Conservation (phyloP, 1,140 invertebrate genomes). For the Lineus longissimus region DNA sequence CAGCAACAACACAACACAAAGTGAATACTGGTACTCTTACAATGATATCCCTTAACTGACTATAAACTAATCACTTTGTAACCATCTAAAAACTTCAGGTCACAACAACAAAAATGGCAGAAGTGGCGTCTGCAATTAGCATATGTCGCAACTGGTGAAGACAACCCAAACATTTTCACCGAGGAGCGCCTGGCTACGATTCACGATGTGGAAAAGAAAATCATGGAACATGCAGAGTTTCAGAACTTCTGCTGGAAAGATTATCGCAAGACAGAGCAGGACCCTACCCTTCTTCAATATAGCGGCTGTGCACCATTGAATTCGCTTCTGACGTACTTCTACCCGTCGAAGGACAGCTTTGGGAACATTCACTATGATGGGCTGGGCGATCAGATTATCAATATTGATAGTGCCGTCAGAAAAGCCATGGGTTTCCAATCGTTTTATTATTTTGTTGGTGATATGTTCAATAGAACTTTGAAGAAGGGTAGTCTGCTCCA, state of each 20-base stretch:
- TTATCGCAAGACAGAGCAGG: constrained; percentile 9
- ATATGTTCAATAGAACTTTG: constrained; percentile 36
- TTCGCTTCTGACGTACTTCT: constrained; percentile 44
- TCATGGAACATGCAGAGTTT: constrained; percentile 32
- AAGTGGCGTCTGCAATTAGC: constrained; percentile 25
- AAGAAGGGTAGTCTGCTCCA: constrained; percentile 32
- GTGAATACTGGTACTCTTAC: too few species aligned
- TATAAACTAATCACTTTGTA: too few species aligned
- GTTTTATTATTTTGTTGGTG: constrained; percentile 46
- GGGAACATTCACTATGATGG: constrained; percentile 36
- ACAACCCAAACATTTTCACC: constrained; percentile 39
- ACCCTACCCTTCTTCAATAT: constrained; percentile 24
- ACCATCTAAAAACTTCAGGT: too few species aligned
- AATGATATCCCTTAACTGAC: too few species aligned
- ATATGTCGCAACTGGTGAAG: constrained; percentile 30
- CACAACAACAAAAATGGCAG: not conserved
- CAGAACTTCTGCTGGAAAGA: constrained; percentile 39
- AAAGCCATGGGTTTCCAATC: constrained; percentile 38
- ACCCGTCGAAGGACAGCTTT: constrained; percentile 28
- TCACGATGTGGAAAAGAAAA: constrained; percentile 37
- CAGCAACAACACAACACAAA: too few species aligned
- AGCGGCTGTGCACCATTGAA: constrained; percentile 41
- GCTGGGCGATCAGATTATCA: constrained; percentile 27
- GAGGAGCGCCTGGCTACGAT: constrained; percentile 32
- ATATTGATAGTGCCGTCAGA: constrained; percentile 37